A percentile compares a stretch with the other conserved stretches of the same genome.
phyloP scores from a whole-genome alignment of 2,888 invertebrate species.

The Phorcus lineatus region DNA sequence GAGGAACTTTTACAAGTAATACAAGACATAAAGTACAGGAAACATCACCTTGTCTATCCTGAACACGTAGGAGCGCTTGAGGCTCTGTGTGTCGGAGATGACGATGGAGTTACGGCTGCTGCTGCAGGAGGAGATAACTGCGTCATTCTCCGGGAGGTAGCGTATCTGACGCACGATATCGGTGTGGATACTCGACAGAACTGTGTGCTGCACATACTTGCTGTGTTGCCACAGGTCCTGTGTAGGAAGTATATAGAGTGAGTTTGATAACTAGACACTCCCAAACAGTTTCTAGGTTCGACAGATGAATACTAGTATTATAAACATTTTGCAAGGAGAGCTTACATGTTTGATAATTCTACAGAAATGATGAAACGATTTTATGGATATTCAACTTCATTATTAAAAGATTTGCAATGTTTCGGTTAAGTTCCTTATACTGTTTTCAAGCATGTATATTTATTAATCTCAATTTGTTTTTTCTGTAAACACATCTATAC shows the following conservation, averaged over 20 bases:
- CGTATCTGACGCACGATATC: constrained; percentile 70
- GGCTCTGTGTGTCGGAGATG: constrained; percentile 67
- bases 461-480: too few relatives aligned
- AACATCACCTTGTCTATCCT: constrained; percentile 70
- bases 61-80: constrained; percentile 73
- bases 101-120: constrained; percentile 68
- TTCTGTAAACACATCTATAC: too few relatives aligned
- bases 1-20: background rate
- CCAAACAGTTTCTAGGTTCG: too few relatives aligned
- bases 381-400: too few relatives aligned
- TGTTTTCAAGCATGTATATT: too few relatives aligned
- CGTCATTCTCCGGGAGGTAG: constrained; percentile 71
- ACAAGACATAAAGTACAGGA: background rate
- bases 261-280: background rate
- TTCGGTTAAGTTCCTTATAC: too few relatives aligned
- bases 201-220: constrained; percentile 60
- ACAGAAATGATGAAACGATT: too few relatives aligned
- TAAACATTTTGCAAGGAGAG: too few relatives aligned
- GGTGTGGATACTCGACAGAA: constrained; percentile 64
- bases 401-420: too few relatives aligned
- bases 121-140: constrained; percentile 71
- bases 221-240: constrained; percentile 67
- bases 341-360: too few relatives aligned
- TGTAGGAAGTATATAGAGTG: background rate
- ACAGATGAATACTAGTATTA: too few relatives aligned